phyloP scores from a whole-genome alignment of 2,888 invertebrate species.

The Lottia scabra region DNA sequence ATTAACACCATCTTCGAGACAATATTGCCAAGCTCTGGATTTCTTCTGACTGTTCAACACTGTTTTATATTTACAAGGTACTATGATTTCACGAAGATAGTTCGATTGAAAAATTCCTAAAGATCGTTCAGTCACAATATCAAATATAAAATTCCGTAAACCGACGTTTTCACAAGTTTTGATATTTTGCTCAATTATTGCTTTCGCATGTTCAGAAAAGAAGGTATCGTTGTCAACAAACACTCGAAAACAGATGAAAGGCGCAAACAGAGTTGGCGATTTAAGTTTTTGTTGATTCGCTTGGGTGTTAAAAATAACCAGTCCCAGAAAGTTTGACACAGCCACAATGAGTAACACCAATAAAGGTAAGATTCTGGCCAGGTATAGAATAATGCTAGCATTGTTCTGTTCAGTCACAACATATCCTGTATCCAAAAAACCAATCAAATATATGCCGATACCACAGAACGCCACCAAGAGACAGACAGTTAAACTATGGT shows the following conservation, averaged over 20 bases:
- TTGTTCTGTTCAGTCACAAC: too few relatives aligned
- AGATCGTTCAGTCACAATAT: constrained; percentile 45
- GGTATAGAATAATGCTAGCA: constrained; percentile 39
- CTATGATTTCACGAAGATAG: constrained; percentile 42
- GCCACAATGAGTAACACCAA: constrained; percentile 45
- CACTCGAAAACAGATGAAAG: constrained; percentile 46
- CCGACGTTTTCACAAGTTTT: constrained; percentile 38
- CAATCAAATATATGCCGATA: too few relatives aligned
- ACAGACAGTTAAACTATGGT: too few relatives aligned
- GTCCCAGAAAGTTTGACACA: constrained; percentile 52
- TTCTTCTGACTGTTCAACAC: constrained; percentile 46
- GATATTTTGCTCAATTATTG: constrained; percentile 34
- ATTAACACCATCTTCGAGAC: constrained; percentile 47
- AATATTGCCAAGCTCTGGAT: constrained; percentile 56
- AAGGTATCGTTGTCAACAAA: constrained; percentile 21
- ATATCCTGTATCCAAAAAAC: too few relatives aligned
- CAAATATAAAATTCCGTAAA: constrained; percentile 44
- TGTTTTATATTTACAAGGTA: constrained; percentile 47
- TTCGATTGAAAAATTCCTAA: constrained; percentile 17
- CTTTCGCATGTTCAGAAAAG: too few relatives aligned
- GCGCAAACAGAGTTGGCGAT: constrained; percentile 48
- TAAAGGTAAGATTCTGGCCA: constrained; percentile 41
- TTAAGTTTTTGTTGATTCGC: constrained; percentile 50
- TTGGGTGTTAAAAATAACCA: constrained; percentile 49
- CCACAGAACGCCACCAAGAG: too few relatives aligned